Evolutionary conservation across 2,797 vertebrate genomes (phyloP).

Genomic region (Phoebastria nigripes): DNA sequence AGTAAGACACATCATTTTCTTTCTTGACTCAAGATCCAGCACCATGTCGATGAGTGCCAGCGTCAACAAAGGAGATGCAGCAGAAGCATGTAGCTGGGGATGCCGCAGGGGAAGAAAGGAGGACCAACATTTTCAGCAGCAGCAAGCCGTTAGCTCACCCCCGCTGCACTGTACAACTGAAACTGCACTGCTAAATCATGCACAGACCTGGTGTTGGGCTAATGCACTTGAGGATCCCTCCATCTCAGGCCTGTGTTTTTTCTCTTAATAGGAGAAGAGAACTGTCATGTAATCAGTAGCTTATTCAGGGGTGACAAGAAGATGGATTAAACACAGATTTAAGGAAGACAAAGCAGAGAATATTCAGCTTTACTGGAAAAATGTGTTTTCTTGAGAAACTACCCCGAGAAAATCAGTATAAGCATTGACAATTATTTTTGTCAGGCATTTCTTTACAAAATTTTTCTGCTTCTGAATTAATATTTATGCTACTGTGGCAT

Average conservation of each 20-base stretch:
- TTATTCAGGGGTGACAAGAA: background rate
- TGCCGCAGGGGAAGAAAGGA: background rate
- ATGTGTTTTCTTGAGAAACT: background rate
- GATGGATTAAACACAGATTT: no score
- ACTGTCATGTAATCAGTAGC: background rate
- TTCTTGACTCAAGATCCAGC: background rate
- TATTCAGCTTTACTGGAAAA: background rate
- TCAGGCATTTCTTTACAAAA: background rate
- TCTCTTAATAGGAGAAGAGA: no score
- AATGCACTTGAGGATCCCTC: background rate
- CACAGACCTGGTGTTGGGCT: background rate
- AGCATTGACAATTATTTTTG: background rate
- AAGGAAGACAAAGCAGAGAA: background rate
- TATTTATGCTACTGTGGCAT: background rate
- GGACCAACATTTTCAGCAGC: background rate
- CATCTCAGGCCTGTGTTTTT: background rate
- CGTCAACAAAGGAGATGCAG: background rate
- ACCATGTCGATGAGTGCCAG: rapidly evolving
- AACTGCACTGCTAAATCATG: background rate
- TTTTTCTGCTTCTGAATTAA: background rate
- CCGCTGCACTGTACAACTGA: rapidly evolving
- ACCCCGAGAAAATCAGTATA: background rate
- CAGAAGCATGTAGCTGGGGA: background rate
- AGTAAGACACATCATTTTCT: background rate
- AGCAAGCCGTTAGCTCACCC: background rate